Base-by-base conservation (phyloP, 2,888 invertebrate genomes). In the Pristionchus exspectatus region DNA sequence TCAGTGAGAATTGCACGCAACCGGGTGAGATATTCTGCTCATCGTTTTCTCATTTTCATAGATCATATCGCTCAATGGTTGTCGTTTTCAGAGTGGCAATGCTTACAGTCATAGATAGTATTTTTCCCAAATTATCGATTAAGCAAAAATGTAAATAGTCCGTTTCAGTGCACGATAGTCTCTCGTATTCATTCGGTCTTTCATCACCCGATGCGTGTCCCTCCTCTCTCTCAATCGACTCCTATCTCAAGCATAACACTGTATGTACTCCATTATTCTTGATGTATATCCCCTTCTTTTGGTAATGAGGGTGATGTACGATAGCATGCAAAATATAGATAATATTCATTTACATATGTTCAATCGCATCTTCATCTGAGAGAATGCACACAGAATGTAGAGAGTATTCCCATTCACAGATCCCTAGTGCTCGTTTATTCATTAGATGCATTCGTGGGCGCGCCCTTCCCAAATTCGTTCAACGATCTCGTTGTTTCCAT, bases 181-280 rank as follows among this genome's bases (percentile, higher is more conserved):
- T 81, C 44, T 81, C 81, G 18, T 87, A 54, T n/a, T 81, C 81
- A 2, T 87, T 87, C 69, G 87, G 87, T 69, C 69, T 87, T 10
- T 87, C 87, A 2, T 87, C 87, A 33, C 87, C 87, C 14, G 87
- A 87, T 50, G 44, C 30, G n/a, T 69, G 27, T 27, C 63, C 38
- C 27, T 44, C 87, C n/a, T 59, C 44, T 2, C 69, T 69, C 66
- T 50, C 69, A 24, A 44, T 69, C 69, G 87, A 87, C 27, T 38
- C 84, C 0, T 38, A 59, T 16, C 59, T 85, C 59, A 85, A 85
- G 59, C 84, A 85, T 24, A 59, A 56, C 38, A 33, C 9, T 54
- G 83, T 83, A 18, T 10, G 83, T 83, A 18, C 30, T 14, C 21
- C 3, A 5, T 33, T 30, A 1, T 16, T 59, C 12, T 0, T 50